These are phyloP conservation scores for Trilocha varians DNA, from an alignment of 2,888 invertebrate species.

Conservation along the genomic window DNA sequence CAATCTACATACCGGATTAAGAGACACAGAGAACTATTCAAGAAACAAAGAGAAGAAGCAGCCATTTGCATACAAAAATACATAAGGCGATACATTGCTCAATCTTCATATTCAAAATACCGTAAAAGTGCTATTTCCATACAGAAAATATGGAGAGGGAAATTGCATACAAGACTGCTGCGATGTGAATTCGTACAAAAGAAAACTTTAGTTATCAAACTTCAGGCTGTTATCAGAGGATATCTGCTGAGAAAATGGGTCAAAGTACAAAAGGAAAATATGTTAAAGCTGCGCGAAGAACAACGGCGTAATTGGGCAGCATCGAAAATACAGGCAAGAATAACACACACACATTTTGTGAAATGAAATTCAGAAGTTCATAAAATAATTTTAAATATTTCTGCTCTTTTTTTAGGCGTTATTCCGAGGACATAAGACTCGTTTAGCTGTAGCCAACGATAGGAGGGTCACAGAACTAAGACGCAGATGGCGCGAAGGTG, in stretches of 20 bases:
- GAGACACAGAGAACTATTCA: conserved; percentile 21
- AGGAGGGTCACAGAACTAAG: conserved; percentile 36
- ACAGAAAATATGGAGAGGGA: conserved; percentile 57
- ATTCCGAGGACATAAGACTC: conserved; percentile 66
- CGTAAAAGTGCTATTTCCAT: conserved; percentile 35
- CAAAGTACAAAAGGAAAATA: conserved; percentile 48
- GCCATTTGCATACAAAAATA: conserved; percentile 49
- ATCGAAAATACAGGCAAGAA: conserved; percentile 74
- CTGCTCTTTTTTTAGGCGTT: conserved; percentile 41
- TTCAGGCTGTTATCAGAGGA: conserved; percentile 64
- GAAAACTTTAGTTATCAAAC: conserved; percentile 31
- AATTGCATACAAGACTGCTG: conserved; percentile 40
- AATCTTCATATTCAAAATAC: conserved; percentile 33
- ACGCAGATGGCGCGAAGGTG: conserved; percentile 53
- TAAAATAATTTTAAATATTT: no score
- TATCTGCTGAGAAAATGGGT: conserved; percentile 61
- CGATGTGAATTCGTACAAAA: conserved; percentile 45
- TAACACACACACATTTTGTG: not conserved
- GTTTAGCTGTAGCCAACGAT: conserved; percentile 27
- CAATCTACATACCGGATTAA: conserved; percentile 53
- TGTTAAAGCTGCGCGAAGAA: conserved; percentile 53
- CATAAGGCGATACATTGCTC: conserved; percentile 37
- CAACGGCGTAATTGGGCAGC: conserved; percentile 66
- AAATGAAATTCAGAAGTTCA: no score
- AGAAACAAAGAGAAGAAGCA: conserved; percentile 28